Evolutionary conservation across 1,140 invertebrate genomes (phyloP).

Genomic region (Myzus persicae): DNA sequence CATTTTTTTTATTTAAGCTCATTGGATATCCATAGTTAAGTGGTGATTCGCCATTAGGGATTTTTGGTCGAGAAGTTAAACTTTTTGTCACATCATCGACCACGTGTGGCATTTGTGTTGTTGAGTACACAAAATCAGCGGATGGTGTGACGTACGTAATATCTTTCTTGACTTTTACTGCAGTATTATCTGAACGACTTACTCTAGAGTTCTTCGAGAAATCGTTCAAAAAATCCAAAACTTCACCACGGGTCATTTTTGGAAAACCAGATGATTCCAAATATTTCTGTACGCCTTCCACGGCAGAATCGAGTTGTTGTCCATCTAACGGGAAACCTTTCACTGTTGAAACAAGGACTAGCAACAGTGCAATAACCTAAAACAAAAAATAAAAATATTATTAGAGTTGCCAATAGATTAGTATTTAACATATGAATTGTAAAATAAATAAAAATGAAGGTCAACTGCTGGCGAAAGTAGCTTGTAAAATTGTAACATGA

Average conservation of each 20-base stretch:
- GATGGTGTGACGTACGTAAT: neutral
- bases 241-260: constrained; percentile 48
- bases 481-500: neutral
- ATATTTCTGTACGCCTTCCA: constrained; percentile 44
- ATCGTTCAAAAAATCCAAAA: constrained; percentile 36
- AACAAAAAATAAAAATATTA: neutral
- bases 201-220: constrained; percentile 17
- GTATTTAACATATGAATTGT: neutral
- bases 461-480: neutral
- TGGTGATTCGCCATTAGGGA: constrained; percentile 15
- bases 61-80: neutral
- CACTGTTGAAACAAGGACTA: neutral
- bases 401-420: neutral
- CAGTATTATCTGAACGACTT: neutral
- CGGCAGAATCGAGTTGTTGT: constrained; percentile 43
- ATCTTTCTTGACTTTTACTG: neutral
- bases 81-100: neutral
- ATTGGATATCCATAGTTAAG: constrained; percentile 42
- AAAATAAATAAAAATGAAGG: neutral
- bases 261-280: constrained; percentile 46
- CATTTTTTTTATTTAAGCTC: neutral
- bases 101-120: neutral
- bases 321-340: neutral
- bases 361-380: neutral
- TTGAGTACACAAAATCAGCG: neutral